These are phyloP conservation scores for Salvator merianae DNA, from an alignment of 2,113 vertebrate genomes.

Conservation along the genomic window DNA sequence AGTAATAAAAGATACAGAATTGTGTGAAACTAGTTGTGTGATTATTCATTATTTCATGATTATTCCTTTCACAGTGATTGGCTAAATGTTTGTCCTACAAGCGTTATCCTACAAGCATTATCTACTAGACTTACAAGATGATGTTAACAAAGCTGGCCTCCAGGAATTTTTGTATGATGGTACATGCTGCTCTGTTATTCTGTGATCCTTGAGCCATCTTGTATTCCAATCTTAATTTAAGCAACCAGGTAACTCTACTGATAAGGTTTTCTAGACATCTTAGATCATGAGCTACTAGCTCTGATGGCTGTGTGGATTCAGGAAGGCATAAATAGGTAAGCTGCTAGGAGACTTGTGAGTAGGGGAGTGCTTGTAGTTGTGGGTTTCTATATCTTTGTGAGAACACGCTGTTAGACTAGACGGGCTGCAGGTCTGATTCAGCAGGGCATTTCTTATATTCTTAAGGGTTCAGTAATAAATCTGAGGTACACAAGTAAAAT, in stretches of 20 bases:
- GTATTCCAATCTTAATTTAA: background rate
- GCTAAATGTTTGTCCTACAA: too few species aligned
- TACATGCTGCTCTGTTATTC: background rate
- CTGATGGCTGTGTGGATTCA: too few species aligned
- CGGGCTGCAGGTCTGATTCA: too few species aligned
- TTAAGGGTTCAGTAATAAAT: background rate
- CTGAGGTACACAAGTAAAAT: background rate
- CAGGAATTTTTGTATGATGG: conserved; percentile 34
- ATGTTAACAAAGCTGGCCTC: conserved; percentile 41
- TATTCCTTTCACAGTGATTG: background rate
- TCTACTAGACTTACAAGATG: conserved; percentile 39
- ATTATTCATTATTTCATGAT: conserved; percentile 34
- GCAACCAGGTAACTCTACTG: background rate
- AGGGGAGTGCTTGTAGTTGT: too few species aligned
- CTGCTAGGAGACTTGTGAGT: too few species aligned
- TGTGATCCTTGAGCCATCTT: background rate
- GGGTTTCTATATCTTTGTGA: too few species aligned
- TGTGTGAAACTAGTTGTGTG: background rate
- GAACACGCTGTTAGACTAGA: too few species aligned
- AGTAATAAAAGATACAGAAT: background rate
- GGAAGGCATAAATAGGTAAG: too few species aligned
- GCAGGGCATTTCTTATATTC: too few species aligned
- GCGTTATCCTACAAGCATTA: conserved; percentile 17
- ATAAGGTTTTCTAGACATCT: background rate
- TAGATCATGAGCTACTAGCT: background rate